phyloP scores from a whole-genome alignment of 2,797 vertebrate genomes.

The Pterois miles region DNA sequence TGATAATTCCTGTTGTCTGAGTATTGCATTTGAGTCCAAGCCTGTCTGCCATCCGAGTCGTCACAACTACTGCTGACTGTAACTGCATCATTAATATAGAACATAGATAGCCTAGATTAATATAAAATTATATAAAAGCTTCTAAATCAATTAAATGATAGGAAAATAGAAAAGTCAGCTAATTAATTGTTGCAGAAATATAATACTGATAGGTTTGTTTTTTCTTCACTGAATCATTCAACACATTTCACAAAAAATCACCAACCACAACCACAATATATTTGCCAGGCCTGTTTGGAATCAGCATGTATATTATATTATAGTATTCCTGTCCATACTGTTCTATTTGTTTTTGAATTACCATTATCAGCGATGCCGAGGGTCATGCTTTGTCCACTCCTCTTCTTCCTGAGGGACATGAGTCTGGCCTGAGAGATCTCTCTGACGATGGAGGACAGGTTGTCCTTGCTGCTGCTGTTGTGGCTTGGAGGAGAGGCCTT shows the following conservation, averaged over 20 bases:
- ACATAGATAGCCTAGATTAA: too few relatives aligned
- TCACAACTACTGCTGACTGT: neutral
- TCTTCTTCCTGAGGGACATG: constrained; percentile 79
- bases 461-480: constrained; percentile 72
- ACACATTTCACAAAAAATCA: neutral
- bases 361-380: constrained; percentile 75
- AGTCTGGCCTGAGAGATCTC: constrained; percentile 82
- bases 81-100: neutral
- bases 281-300: neutral
- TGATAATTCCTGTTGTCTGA: too few relatives aligned
- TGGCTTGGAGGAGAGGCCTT: constrained; percentile 82
- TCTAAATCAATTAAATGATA: too few relatives aligned
- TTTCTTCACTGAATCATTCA: neutral
- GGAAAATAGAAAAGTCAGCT: too few relatives aligned
- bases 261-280: neutral
- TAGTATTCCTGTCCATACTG: neutral
- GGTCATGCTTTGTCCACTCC: constrained; percentile 73
- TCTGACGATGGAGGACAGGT: constrained; percentile 77
- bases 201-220: neutral
- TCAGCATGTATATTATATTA: neutral
- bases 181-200: neutral
- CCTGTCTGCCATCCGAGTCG: too few relatives aligned
- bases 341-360: constrained; percentile 60
- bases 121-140: too few relatives aligned
- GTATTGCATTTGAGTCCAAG: too few relatives aligned